phyloP scores from a whole-genome alignment of 2,888 invertebrate species.

The Prenolepis imparis region DNA sequence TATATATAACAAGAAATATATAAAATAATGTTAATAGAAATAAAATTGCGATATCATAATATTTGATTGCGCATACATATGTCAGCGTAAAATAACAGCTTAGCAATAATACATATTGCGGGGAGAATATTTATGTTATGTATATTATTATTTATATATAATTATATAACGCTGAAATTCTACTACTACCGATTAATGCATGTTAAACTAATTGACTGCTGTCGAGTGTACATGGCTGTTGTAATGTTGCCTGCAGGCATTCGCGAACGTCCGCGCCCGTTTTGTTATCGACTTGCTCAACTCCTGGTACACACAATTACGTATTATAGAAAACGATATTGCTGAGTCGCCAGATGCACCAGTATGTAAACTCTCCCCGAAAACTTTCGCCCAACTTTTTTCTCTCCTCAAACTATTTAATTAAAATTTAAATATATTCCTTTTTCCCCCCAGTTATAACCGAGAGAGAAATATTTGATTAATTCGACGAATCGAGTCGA shows the following conservation, averaged over 20 bases:
- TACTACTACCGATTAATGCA: constrained; percentile 19
- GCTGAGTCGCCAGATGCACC: not conserved
- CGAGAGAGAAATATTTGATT: not conserved
- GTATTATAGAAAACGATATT: constrained; percentile 15
- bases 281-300: constrained; percentile 48
- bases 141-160: constrained; percentile 18
- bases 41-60: not conserved
- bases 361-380: not conserved
- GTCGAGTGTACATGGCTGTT: constrained; percentile 14
- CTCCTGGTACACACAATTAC: constrained; percentile 7
- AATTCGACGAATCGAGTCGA: not conserved
- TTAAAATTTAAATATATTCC: not conserved
- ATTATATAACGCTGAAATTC: constrained; percentile 22
- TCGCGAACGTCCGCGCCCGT: constrained; percentile 13
- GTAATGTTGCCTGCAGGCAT: constrained; percentile 31
- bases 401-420: not conserved
- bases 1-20: not conserved
- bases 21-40: not conserved
- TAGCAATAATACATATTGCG: not conserved
- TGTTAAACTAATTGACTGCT: constrained; percentile 43
- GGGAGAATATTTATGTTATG: not conserved
- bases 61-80: not conserved
- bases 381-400: not conserved
- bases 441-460: not conserved
- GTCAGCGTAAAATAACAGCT: not conserved